Percentiles rank a stretch among this genome's conserved stretches.
Evolutionary conservation across 2,888 invertebrate genomes (phyloP).

Genomic region (Cosmia trapezina): DNA sequence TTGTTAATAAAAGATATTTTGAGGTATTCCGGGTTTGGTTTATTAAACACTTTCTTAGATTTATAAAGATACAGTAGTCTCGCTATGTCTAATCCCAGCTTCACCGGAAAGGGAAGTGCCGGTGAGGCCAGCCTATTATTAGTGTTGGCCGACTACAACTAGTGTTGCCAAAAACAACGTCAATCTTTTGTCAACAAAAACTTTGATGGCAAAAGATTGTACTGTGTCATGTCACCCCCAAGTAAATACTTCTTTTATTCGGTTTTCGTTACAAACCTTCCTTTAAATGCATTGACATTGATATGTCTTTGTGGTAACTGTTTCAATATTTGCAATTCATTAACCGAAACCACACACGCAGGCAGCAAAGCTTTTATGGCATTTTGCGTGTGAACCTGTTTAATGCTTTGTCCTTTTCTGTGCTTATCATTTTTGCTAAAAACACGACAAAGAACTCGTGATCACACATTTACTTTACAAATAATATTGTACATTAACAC

Average conservation of each 20-base stretch:
- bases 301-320: constrained; percentile 10
- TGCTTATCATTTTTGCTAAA: background rate
- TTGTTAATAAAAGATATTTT: too few relatives aligned
- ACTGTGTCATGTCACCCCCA: background rate
- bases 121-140: too few relatives aligned
- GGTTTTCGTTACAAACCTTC: background rate
- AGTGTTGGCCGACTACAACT: too few relatives aligned
- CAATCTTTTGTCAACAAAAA: too few relatives aligned
- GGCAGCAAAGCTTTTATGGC: constrained; percentile 10
- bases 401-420: constrained; percentile 8
- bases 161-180: too few relatives aligned
- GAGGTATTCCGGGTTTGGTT: too few relatives aligned
- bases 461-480: constrained; percentile 18
- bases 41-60: too few relatives aligned
- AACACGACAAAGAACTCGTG: constrained; percentile 16
- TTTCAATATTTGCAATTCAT: constrained; percentile 46
- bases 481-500: background rate
- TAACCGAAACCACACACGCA: constrained; percentile 21
- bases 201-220: background rate
- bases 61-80: too few relatives aligned
- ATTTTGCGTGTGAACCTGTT: constrained; percentile 10
- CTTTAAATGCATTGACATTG: constrained; percentile 11
- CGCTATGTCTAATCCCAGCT: too few relatives aligned
- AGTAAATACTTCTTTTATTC: background rate
- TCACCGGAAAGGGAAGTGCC: too few relatives aligned